These are phyloP conservation scores for Euschistus heros DNA, from an alignment of 1,140 invertebrate genomes.

Conservation along the genomic window DNA sequence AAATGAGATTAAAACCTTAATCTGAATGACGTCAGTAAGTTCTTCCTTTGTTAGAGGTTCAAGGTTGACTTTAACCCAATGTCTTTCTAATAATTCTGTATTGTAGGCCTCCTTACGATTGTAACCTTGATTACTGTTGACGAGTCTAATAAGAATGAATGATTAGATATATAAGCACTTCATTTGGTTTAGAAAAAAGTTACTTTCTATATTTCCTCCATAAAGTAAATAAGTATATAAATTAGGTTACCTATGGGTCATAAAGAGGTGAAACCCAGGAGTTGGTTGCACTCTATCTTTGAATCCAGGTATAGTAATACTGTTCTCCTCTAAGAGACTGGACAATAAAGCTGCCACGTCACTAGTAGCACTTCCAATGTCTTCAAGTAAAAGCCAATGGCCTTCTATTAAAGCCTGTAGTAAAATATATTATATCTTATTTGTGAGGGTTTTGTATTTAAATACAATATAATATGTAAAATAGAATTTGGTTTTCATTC, in stretches of 20 bases:
- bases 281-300: conserved; percentile 64
- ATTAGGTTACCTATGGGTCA: conserved; percentile 62
- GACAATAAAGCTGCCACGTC: conserved; percentile 84
- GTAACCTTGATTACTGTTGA: conserved; percentile 42
- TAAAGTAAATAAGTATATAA: conserved; percentile 1
- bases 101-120: conserved; percentile 53
- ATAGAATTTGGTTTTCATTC: too few species aligned
- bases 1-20: conserved; percentile 29
- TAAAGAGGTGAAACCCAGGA: conserved; percentile 82
- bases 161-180: too few species aligned
- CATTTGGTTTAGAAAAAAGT: too few species aligned
- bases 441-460: too few species aligned
- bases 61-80: conserved; percentile 70
- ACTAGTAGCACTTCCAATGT: conserved; percentile 84
- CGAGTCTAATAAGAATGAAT: conserved; percentile 42
- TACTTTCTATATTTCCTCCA: too few species aligned
- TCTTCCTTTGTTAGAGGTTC: conserved; percentile 66
- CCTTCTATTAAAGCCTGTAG: conserved; percentile 71
- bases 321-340: conserved; percentile 71
- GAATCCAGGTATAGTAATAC: conserved; percentile 76
- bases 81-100: conserved; percentile 60
- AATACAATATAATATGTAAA: too few species aligned
- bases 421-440: conserved; percentile 6
- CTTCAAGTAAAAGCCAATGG: conserved; percentile 90
- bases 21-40: conserved; percentile 53